phyloP scores from a whole-genome alignment of 2,888 invertebrate species.

The Deroplatys truncata region DNA sequence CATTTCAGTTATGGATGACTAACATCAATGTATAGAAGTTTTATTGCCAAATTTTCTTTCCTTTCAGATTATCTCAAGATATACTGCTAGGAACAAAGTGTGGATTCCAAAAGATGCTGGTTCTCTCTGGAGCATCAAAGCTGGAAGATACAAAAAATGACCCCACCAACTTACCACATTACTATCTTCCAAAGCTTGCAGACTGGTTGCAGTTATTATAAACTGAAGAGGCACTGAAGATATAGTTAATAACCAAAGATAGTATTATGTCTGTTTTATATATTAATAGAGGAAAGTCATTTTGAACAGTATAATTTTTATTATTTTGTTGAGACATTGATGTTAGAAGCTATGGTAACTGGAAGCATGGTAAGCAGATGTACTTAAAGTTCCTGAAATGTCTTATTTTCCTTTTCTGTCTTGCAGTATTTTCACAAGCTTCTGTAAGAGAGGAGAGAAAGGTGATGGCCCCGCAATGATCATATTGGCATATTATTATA shows the following conservation, averaged over 20 bases:
- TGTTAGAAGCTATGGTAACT: too few species aligned
- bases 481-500: too few species aligned
- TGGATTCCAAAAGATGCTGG: conserved; percentile 22
- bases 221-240: background rate
- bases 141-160: conserved; percentile 9
- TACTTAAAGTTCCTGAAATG: too few species aligned
- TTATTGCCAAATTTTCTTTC: background rate
- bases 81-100: conserved; percentile 16
- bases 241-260: background rate
- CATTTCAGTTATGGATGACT: too few species aligned
- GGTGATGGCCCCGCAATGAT: too few species aligned
- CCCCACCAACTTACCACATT: background rate
- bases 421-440: too few species aligned
- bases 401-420: too few species aligned
- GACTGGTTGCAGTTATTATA: background rate
- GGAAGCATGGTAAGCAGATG: too few species aligned
- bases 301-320: too few species aligned
- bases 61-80: conserved; percentile 18
- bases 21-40: background rate
- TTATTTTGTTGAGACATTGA: too few species aligned
- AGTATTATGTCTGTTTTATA: background rate
- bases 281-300: too few species aligned
- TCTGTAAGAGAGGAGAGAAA: too few species aligned
- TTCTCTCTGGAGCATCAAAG: conserved; percentile 10
- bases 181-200: background rate